phyloP scores from a whole-genome alignment of 2,113 vertebrate genomes.

The human region DNA sequence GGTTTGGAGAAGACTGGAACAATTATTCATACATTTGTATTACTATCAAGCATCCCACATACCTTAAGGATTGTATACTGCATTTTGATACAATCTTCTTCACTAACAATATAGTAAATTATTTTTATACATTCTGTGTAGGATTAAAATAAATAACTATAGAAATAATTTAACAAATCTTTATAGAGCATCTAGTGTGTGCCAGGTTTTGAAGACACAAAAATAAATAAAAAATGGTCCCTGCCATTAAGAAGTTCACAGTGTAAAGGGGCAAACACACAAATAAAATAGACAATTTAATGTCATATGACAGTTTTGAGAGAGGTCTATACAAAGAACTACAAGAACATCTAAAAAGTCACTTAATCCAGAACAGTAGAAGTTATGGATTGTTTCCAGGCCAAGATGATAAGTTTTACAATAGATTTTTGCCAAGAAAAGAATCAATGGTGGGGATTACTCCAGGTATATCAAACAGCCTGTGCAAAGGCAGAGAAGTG shows the following conservation, averaged over 20 bases:
- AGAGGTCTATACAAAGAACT: background rate
- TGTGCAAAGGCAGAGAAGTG: background rate
- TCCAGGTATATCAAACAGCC: background rate
- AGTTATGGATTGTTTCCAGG: background rate
- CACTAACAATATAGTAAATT: constrained; percentile 17
- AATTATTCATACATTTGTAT: constrained; percentile 25
- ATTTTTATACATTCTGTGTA: constrained; percentile 19
- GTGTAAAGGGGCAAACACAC: background rate
- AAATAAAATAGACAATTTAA: constrained; percentile 8
- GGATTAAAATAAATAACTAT: constrained; percentile 53
- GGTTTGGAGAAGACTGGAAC: constrained; percentile 32
- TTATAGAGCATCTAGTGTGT: background rate
- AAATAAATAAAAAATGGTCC: constrained; percentile 58
- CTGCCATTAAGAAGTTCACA: constrained; percentile 44
- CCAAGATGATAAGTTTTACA: background rate
- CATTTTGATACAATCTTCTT: constrained; percentile 3
- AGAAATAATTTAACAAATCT: constrained; percentile 64
- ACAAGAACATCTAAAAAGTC: background rate
- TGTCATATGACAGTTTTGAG: background rate
- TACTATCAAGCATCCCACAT: constrained; percentile 14
- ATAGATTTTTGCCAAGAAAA: background rate
- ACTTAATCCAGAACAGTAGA: background rate
- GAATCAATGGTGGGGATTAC: background rate
- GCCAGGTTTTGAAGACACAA: background rate
- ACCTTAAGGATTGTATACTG: background rate